Conservation (phyloP, 1,140 invertebrate species). For the Penaeus vannamei region DNA sequence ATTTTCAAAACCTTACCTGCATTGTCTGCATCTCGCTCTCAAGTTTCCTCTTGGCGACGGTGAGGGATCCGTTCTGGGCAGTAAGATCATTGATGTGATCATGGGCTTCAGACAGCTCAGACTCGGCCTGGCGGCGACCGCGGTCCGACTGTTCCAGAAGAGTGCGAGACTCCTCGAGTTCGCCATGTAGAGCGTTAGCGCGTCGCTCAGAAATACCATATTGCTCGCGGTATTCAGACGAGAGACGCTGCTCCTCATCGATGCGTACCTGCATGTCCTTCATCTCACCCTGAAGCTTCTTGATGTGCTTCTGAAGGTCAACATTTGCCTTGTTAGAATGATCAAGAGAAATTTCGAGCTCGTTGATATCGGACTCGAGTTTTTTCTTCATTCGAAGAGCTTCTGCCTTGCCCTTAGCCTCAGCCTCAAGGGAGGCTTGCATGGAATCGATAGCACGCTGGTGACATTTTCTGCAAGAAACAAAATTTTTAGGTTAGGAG, state of each 20-base stretch:
- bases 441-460: slow-evolving; percentile 45
- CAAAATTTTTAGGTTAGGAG: slow-evolving; percentile 69
- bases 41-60: slow-evolving; percentile 40
- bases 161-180: slow-evolving; percentile 51
- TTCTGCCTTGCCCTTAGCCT: slow-evolving; percentile 51
- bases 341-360: slow-evolving; percentile 73
- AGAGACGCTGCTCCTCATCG: slow-evolving; percentile 75
- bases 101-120: slow-evolving; percentile 76
- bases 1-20: slow-evolving; percentile 23
- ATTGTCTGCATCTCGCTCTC: slow-evolving; percentile 41
- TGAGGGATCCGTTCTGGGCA: slow-evolving; percentile 9
- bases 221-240: slow-evolving; percentile 77
- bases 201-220: slow-evolving; percentile 71
- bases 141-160: slow-evolving; percentile 53
- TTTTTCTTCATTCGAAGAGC: slow-evolving; percentile 53
- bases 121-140: slow-evolving; percentile 73
- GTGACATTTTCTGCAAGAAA: slow-evolving; percentile 71
- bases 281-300: slow-evolving; percentile 76
- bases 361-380: slow-evolving; percentile 53
- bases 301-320: slow-evolving; percentile 73
- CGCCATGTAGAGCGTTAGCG: slow-evolving; percentile 12
- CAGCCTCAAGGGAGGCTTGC: slow-evolving; percentile 44
- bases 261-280: slow-evolving; percentile 78
- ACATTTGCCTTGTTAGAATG: slow-evolving; percentile 75
- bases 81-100: slow-evolving; percentile 75